Conservation (phyloP, 2,888 invertebrate genomes). For the Blastobasis lacticolella region DNA sequence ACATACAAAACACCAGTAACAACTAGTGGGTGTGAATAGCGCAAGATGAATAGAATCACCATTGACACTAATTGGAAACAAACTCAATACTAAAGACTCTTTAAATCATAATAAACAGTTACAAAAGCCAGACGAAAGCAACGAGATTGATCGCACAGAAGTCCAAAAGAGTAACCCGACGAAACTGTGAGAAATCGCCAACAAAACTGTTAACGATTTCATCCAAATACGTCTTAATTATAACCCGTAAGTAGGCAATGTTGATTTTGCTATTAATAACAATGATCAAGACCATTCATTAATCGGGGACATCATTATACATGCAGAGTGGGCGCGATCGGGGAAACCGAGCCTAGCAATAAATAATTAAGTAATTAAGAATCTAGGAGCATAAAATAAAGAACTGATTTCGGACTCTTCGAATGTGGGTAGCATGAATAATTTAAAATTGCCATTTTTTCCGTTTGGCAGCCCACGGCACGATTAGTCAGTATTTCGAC, state of each 20-base stretch:
- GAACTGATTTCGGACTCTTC: slow-evolving; percentile 43
- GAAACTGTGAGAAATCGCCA: slow-evolving; percentile 30
- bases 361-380: slow-evolving; percentile 67
- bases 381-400: slow-evolving; percentile 54
- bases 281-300: slow-evolving; percentile 18
- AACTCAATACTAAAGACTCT: neutral
- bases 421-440: slow-evolving; percentile 66
- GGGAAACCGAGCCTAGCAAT: slow-evolving; percentile 20
- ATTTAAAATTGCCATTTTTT: slow-evolving; percentile 73
- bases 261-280: slow-evolving; percentile 18
- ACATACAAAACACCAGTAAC: too few species aligned
- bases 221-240: slow-evolving; percentile 24
- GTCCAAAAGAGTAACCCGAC: slow-evolving; percentile 31
- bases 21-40: neutral
- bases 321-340: too few species aligned
- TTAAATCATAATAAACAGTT: neutral
- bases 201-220: slow-evolving; percentile 36
- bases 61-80: neutral
- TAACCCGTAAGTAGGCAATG: slow-evolving; percentile 12
- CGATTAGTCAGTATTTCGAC: slow-evolving; percentile 72
- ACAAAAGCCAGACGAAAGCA: neutral
- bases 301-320: slow-evolving; percentile 6
- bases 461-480: slow-evolving; percentile 58
- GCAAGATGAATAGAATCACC: neutral
- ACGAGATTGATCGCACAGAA: slow-evolving; percentile 32